These are phyloP conservation scores for Lathronympha strigana DNA, from an alignment of 2,888 invertebrate genomes.

Conservation along the genomic window DNA sequence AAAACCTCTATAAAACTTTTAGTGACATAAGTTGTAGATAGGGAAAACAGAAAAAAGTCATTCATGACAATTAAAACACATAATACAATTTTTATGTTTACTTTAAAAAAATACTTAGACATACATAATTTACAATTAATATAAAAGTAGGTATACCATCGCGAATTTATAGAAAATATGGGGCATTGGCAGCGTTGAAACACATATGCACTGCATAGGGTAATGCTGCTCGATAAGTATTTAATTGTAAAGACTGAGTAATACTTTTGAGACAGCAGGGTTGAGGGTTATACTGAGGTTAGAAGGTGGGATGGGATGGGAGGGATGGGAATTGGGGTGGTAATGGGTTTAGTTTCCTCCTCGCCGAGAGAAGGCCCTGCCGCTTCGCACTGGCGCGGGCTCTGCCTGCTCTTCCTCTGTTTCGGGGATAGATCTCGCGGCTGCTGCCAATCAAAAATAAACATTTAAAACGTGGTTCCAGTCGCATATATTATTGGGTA, in stretches of 20 bases:
- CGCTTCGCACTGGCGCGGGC: slow-evolving; percentile 59
- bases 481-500: background rate
- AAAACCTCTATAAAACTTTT: too few species aligned
- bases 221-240: slow-evolving; percentile 14
- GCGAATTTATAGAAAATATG: slow-evolving; percentile 52
- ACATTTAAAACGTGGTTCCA: background rate
- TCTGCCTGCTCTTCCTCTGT: slow-evolving; percentile 68
- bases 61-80: slow-evolving; percentile 11
- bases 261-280: slow-evolving; percentile 13
- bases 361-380: slow-evolving; percentile 65
- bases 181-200: slow-evolving; percentile 40
- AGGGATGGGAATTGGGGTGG: slow-evolving; percentile 3
- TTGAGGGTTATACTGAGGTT: slow-evolving; percentile 23
- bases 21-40: background rate
- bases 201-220: background rate
- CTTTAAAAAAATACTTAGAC: slow-evolving; percentile 76
- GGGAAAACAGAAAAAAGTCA: background rate
- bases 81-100: slow-evolving; percentile 49
- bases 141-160: slow-evolving; percentile 59
- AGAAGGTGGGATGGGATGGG: slow-evolving; percentile 45
- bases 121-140: slow-evolving; percentile 74
- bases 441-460: slow-evolving; percentile 55
- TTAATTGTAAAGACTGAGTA: slow-evolving; percentile 15
- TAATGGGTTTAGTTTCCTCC: slow-evolving; percentile 60
- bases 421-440: slow-evolving; percentile 66